Conservation (phyloP, 2,888 invertebrate species). For the Eupithecia insigniata region DNA sequence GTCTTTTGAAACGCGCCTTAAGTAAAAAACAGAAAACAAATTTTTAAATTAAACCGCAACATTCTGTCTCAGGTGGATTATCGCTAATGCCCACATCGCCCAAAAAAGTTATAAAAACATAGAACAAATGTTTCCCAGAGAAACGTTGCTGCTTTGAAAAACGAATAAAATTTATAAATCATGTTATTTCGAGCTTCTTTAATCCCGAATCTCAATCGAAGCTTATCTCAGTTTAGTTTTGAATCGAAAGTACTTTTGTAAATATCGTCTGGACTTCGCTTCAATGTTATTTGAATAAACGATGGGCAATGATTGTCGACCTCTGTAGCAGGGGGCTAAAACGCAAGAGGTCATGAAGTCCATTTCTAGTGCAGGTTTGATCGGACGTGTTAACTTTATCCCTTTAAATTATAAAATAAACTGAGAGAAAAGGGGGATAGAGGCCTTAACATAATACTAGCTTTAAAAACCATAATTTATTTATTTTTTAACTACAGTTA, state of each 20-base stretch:
- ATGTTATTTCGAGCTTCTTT: conserved; percentile 6
- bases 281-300: conserved; percentile 26
- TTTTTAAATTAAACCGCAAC: neutral
- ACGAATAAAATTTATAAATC: conserved; percentile 10
- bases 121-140: neutral
- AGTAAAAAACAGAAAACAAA: neutral
- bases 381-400: neutral
- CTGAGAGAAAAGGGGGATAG: no score
- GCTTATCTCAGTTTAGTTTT: conserved; percentile 12
- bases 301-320: neutral
- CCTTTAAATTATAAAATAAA: neutral
- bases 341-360: neutral
- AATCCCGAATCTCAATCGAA: conserved; percentile 6
- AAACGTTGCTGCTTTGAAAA: conserved; percentile 6
- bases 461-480: neutral
- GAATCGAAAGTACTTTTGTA: conserved; percentile 15
- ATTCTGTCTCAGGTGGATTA: neutral
- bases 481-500: no score
- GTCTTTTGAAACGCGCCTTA: neutral
- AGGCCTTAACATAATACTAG: neutral
- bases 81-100: neutral
- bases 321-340: neutral
- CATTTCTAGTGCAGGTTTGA: neutral
- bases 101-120: neutral
- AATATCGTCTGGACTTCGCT: conserved; percentile 12